phyloP scores from a whole-genome alignment of 2,797 vertebrate genomes.

The Scyliorhinus canicula region DNA sequence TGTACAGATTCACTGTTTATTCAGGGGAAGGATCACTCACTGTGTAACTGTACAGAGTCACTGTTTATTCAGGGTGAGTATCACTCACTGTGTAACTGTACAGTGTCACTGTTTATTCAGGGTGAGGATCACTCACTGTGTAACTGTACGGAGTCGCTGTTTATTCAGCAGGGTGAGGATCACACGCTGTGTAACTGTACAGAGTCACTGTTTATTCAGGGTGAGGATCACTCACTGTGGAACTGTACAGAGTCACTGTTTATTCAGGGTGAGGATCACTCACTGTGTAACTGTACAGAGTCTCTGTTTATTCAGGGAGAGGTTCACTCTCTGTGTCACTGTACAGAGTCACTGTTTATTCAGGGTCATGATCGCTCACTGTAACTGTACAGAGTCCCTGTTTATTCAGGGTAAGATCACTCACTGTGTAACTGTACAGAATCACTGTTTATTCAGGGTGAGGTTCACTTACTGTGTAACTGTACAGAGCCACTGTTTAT shows the following conservation, averaged over 20 bases:
- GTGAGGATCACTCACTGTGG: not conserved
- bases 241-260: not conserved
- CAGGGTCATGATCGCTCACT: too few species aligned
- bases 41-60: too few species aligned
- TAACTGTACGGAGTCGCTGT: not conserved
- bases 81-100: too few species aligned
- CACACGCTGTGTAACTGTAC: not conserved
- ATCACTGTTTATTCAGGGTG: too few species aligned
- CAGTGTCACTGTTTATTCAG: too few species aligned
- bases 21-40: too few species aligned
- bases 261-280: not conserved
- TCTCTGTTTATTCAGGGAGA: not conserved
- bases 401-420: too few species aligned
- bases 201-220: not conserved
- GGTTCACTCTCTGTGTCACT: not conserved
- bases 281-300: conserved; percentile 8
- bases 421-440: too few species aligned
- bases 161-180: not conserved
- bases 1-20: not conserved
- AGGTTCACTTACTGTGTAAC: too few species aligned
- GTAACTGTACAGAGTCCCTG: too few species aligned
- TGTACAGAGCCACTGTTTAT: too few species aligned
- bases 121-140: not conserved
- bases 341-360: not conserved
- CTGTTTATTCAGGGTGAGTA: too few species aligned